A percentile compares a stretch with the other conserved stretches of the same genome.
These are phyloP conservation scores for Camponotus fellah DNA, from an alignment of 2,888 invertebrate species.

Conservation along the genomic window DNA sequence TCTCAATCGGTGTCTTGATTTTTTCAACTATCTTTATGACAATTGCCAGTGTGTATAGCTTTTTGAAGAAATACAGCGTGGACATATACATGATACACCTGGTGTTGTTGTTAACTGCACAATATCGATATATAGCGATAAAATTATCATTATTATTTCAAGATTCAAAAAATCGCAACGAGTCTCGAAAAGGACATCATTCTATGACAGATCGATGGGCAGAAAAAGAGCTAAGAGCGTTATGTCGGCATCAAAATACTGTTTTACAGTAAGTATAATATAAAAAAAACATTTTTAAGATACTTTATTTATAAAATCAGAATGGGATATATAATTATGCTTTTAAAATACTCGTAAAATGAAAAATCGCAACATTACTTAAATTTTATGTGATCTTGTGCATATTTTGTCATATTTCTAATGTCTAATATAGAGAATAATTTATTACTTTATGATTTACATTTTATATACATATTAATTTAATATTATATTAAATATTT, in stretches of 20 bases:
- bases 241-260: conserved; percentile 60
- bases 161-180: neutral
- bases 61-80: conserved; percentile 65
- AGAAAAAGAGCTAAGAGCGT: conserved; percentile 49
- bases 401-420: neutral
- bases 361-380: neutral
- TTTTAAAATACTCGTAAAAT: neutral
- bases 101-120: conserved; percentile 69
- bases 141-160: conserved; percentile 62
- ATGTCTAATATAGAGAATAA: neutral
- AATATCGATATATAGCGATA: conserved; percentile 68
- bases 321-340: neutral
- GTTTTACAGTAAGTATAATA: conserved; percentile 63
- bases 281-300: neutral
- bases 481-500: neutral
- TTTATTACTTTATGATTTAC: neutral
- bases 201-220: neutral
- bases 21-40: conserved; percentile 56
- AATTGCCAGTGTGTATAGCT: conserved; percentile 45
- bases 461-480: neutral
- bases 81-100: conserved; percentile 73
- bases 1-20: conserved; percentile 59
- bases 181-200: neutral
- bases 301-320: neutral
- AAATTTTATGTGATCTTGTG: neutral